Conservation (phyloP, 2,888 invertebrate genomes). For the Atrina japonica region DNA sequence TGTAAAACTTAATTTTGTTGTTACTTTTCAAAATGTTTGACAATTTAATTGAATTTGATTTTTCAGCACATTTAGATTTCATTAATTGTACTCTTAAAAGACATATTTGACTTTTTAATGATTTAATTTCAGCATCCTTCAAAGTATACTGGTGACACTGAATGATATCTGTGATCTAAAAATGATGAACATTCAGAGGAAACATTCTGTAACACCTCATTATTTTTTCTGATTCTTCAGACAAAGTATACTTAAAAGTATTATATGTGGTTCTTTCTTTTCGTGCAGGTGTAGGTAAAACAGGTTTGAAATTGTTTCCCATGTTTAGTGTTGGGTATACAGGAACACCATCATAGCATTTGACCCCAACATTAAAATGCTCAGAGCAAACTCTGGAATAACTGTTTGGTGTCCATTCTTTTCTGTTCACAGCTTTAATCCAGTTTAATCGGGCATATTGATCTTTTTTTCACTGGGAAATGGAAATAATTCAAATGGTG, state of each 20-base stretch:
- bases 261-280: no score
- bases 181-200: no score
- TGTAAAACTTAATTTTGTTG: constrained; percentile 19
- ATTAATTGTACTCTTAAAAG: neutral
- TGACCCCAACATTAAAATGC: no score
- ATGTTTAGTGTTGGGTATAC: constrained; percentile 6
- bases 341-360: constrained; percentile 12
- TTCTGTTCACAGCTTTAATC: constrained; percentile 20
- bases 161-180: neutral
- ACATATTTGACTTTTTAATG: constrained; percentile 3
- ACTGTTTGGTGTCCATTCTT: constrained; percentile 9
- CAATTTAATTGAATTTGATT: neutral
- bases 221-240: no score
- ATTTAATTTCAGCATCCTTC: neutral
- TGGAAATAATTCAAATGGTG: constrained; percentile 12
- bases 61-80: neutral
- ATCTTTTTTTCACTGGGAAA: constrained; percentile 14
- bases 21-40: constrained; percentile 1
- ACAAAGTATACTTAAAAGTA: no score
- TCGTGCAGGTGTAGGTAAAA: no score
- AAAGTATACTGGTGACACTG: neutral
- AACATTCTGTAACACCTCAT: no score
- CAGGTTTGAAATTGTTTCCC: neutral
- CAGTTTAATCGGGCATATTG: neutral
- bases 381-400: constrained; percentile 12